Evolutionary conservation across 1,140 invertebrate genomes (phyloP).

Genomic region (Tetranychus cinnabarinus): DNA sequence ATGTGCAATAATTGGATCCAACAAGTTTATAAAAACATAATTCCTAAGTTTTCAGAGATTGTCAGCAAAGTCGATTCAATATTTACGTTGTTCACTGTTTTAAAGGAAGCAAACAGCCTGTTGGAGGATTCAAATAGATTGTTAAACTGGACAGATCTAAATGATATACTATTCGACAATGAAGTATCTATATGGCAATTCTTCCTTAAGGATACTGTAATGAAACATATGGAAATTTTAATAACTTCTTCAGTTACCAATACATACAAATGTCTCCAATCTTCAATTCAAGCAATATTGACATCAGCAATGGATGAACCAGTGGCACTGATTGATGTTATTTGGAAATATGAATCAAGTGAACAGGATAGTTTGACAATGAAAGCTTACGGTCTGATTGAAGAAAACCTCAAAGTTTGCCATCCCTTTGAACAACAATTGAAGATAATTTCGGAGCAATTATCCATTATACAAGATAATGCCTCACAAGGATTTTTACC

Average conservation of each 20-base stretch:
- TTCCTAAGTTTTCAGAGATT: not conserved
- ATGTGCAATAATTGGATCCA: not conserved
- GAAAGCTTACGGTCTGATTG: not conserved
- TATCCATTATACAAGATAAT: not conserved
- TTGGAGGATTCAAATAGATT: not conserved
- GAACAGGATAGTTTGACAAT: not conserved
- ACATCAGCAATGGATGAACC: not conserved
- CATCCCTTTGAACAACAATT: not conserved
- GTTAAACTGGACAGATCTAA: not conserved
- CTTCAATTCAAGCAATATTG: not conserved
- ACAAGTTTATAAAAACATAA: not conserved
- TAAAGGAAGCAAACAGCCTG: not conserved
- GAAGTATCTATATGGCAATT: not conserved
- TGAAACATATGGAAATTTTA: not conserved
- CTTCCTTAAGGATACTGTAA: not conserved
- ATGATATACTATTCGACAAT: not conserved
- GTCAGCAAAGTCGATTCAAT: not conserved
- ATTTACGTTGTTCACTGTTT: not conserved
- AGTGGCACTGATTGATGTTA: not conserved
- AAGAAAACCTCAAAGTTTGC: not conserved
- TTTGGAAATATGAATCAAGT: not conserved
- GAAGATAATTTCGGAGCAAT: not conserved
- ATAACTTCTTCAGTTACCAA: not conserved
- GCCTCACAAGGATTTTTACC: not conserved
- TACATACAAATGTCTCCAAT: not conserved